Base-by-base conservation (phyloP, 1,140 invertebrate genomes). In the Adoxophyes honmai region DNA sequence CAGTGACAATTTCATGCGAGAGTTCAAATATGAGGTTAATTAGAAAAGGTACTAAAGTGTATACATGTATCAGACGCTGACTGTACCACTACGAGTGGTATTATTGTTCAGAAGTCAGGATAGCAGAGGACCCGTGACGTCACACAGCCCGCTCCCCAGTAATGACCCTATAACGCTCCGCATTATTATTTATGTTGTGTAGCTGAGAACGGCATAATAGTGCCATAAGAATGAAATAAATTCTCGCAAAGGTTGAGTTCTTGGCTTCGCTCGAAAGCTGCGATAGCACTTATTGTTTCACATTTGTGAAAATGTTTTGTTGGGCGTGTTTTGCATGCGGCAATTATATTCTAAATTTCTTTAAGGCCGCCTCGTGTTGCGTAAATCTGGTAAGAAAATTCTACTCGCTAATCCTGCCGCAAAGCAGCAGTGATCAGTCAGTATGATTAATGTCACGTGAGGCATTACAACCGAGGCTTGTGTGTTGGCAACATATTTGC, bases 171-270 rank as follows among this genome's bases (percentile, higher is more conserved):
- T 85, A 85, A 87, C 79, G 71, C 75, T 55, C 73, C 70, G 73
- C 80, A 81, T 85, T 87, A 85, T 87, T 87, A 87, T 87, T 85
- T 87, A 85, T 87, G 77, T 85, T 87, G 81, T 87, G 80, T 87
- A 78, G 78, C 75, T 81, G 81, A 74, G 77, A 82, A 81, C 75
- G 73, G 81, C 75, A 82, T 87, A 85, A 87, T 85, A 87, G 76
- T 77, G 75, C 75, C 74, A 87, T 87, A 85, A 85, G 78, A 85
- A 84, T 74, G 75, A 86, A 78, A 87, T 85, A 87, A 85, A 81
- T 85, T 82, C 75, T 73, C 78, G 42, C 73, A 82, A 78, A 86
- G 66, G 81, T 82, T 78, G 74, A 81, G 80, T 72, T 81, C 75
- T 79, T 77, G 70, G 75, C 70, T 73, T 70, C 69, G 59, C 67